A percentile compares a stretch with the other conserved stretches of the same genome.
phyloP scores from a whole-genome alignment of 2,797 vertebrate genomes.

The Chiroxiphia lanceolata region DNA sequence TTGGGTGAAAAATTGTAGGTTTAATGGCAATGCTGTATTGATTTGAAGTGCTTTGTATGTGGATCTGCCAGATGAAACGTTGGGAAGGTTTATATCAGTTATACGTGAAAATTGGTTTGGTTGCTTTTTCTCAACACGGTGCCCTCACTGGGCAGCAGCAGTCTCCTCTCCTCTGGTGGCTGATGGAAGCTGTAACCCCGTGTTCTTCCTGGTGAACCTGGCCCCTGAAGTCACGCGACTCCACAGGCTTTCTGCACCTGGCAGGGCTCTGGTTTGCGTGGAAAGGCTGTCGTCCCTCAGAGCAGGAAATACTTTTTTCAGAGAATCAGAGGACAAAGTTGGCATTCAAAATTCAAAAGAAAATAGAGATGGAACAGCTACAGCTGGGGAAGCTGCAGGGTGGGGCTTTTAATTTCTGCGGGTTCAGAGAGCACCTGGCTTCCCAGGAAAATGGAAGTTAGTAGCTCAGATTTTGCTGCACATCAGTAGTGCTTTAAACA shows the following conservation, averaged over 20 bases:
- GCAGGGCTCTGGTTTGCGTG: neutral
- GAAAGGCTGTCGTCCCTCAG: neutral
- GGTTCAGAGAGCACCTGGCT: neutral
- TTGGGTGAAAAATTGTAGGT: neutral
- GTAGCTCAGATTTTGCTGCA: neutral
- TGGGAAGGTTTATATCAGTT: neutral
- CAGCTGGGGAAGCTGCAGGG: neutral
- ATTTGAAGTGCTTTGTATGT: neutral
- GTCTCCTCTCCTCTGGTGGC: neutral
- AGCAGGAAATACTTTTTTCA: neutral
- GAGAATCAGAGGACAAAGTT: neutral
- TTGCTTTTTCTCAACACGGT: neutral
- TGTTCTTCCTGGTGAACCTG: fast-evolving
- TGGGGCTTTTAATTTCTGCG: neutral
- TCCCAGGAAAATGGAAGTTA: neutral
- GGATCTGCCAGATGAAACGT: fast-evolving
- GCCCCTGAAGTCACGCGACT: neutral
- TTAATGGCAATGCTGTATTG: neutral
- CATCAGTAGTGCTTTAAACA: neutral
- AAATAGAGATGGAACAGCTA: neutral
- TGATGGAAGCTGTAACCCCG: neutral
- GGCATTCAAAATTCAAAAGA: neutral
- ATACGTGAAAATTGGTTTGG: neutral
- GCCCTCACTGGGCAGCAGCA: neutral
- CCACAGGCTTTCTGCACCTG: neutral